Evolutionary conservation across 2,113 vertebrate species (phyloP), one percentile per base, ranked within the genome.

Genomic region (Ochotona princeps): DNA sequence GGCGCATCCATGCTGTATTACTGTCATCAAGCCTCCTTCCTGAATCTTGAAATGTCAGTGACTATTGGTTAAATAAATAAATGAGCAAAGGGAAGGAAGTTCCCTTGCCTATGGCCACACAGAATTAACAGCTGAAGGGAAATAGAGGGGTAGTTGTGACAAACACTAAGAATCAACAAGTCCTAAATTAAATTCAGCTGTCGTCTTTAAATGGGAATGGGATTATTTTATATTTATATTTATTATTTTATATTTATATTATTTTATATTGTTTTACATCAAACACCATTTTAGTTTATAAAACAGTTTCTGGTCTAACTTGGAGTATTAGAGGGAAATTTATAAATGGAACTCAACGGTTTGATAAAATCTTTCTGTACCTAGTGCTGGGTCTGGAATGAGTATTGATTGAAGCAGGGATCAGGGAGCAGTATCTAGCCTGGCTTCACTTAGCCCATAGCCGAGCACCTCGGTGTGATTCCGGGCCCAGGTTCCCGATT

Each of bases 111-210:
- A 73, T 73, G 35, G 76, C 81, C n/a, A 61, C 25, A 70, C 21
- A 38, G 76, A 82, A 92, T 76, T 75, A 63, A 92, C 25, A 94
- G 61, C 57, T 78, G 61, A 84, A 85, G 35, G 75, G 21, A 75
- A 86, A 9, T n/a, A 21, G 28, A 47, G 4, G 6, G 21, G 6
- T 44, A 2, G 25, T 49, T 91, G 30, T 69, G 65, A 91, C 91
- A 81, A 11, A 21, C 86, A 83, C 9, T 83, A 38, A 67, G 47
- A 83, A 72, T 57, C 69, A 75, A 44, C 38, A 87, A 90, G 70
- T 87, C 21, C 23, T 30, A 85, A 57, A 17, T 65, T 65, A 57
- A 81, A 65, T 81, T 74, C 25, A 72, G 75, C 7, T 38, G 47
- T 84, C 49, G 38, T 85, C 49, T 92, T 44, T 72, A 86, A 76